A percentile compares a stretch with the other conserved stretches of the same genome.
Evolutionary conservation across 2,888 invertebrate species (phyloP).

Genomic region (Rambutsinella grinnellia): DNA sequence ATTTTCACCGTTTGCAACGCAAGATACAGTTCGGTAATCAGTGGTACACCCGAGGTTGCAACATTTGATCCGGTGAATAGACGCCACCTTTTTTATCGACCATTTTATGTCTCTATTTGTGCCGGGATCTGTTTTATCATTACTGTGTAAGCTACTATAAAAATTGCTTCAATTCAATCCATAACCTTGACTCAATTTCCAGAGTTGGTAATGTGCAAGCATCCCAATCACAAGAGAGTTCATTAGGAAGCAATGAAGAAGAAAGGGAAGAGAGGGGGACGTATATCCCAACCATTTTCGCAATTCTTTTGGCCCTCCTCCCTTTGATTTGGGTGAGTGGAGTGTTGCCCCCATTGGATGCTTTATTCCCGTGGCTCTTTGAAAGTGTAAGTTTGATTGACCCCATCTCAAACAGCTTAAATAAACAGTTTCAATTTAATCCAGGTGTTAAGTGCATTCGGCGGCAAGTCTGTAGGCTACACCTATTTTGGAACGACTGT

Average conservation of each 20-base stretch:
- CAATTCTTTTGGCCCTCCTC: constrained; percentile 40
- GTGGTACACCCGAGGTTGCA: constrained; percentile 57
- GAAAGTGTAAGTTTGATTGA: constrained; percentile 49
- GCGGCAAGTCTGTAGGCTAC: constrained; percentile 57
- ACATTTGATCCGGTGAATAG: constrained; percentile 61
- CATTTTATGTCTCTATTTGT: constrained; percentile 54
- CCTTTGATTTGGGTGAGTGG: constrained; percentile 62
- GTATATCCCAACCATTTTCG: constrained; percentile 28
- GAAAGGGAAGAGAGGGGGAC: background rate
- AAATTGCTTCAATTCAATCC: background rate
- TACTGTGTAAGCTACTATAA: constrained; percentile 16
- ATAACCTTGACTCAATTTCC: background rate
- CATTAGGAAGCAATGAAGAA: background rate
- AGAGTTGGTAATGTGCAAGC: too few species aligned
- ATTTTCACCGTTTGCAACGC: constrained; percentile 62
- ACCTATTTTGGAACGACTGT: constrained; percentile 60
- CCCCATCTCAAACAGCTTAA: background rate
- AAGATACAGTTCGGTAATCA: constrained; percentile 61
- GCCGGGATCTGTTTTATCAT: constrained; percentile 33
- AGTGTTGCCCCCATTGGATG: constrained; percentile 61
- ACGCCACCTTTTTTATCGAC: constrained; percentile 55
- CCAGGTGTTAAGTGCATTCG: constrained; percentile 50
- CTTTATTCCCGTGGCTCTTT: constrained; percentile 63
- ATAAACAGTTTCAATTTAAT: background rate
- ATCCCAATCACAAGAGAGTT: too few species aligned